These are phyloP conservation scores for Triplophysa yarkandensis DNA, from an alignment of 2,797 vertebrate genomes.

Conservation along the genomic window DNA sequence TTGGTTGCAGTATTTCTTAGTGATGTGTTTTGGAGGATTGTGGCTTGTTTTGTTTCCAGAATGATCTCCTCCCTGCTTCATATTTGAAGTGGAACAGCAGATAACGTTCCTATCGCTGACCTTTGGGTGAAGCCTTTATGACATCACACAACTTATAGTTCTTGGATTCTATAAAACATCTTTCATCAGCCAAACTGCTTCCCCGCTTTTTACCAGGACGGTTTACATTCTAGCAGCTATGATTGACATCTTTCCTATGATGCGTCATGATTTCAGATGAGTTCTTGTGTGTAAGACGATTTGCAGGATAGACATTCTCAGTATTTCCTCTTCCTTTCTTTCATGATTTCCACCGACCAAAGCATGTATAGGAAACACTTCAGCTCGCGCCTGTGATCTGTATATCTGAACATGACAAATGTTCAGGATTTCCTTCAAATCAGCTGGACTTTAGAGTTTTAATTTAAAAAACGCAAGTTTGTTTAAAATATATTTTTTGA, in stretches of 20 bases:
- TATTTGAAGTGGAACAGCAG: not conserved
- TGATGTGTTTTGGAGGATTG: no score
- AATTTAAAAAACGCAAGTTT: not conserved
- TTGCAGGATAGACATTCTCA: not conserved
- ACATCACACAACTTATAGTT: not conserved
- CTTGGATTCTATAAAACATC: not conserved
- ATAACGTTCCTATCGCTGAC: not conserved
- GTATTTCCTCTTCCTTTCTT: slow-evolving; percentile 17
- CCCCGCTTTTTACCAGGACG: not conserved
- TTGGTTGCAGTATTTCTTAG: not conserved
- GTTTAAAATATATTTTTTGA: not conserved
- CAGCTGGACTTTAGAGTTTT: not conserved
- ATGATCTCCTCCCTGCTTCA: not conserved
- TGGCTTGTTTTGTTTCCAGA: no score
- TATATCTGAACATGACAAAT: not conserved
- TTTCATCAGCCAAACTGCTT: not conserved
- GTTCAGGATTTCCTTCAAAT: slow-evolving; percentile 11
- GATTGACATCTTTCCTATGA: not conserved
- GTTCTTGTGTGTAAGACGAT: not conserved
- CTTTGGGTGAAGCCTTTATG: not conserved
- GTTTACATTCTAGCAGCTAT: not conserved
- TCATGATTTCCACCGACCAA: not conserved
- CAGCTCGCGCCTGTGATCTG: not conserved
- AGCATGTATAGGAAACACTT: not conserved
- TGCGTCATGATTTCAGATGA: slow-evolving; percentile 22